Evolutionary conservation across 2,797 vertebrate species (phyloP).

Genomic region (Dryobates pubescens): DNA sequence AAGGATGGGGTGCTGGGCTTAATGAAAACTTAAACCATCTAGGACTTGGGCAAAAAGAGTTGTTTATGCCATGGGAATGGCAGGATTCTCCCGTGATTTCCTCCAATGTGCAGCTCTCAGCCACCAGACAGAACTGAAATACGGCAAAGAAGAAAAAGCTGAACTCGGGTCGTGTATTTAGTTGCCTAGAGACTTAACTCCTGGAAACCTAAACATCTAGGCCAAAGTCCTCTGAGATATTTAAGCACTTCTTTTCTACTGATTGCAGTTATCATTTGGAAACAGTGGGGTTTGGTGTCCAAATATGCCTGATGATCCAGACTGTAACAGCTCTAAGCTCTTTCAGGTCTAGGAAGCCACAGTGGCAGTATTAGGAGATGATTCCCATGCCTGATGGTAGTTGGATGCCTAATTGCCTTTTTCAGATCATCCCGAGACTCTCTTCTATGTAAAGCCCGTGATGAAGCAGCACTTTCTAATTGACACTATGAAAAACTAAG

Average conservation of each 20-base stretch:
- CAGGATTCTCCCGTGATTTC: neutral
- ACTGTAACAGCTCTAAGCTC: neutral
- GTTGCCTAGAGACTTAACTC: neutral
- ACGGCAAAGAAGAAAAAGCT: neutral
- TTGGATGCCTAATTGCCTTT: neutral
- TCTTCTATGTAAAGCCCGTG: neutral
- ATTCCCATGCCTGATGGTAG: neutral
- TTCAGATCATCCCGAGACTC: neutral
- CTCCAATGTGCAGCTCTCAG: neutral
- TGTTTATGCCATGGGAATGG: fast-evolving
- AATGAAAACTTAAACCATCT: neutral
- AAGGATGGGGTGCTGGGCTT: neutral
- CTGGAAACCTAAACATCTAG: neutral
- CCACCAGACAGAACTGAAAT: neutral
- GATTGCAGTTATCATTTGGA: neutral
- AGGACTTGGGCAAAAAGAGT: neutral
- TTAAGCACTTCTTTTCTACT: neutral
- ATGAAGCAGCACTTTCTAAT: neutral
- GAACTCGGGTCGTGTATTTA: neutral
- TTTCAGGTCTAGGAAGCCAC: neutral
- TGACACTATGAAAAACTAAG: neutral
- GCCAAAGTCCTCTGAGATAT: neutral
- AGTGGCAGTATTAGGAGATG: neutral
- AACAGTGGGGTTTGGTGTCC: neutral
- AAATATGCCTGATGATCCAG: neutral